phyloP scores from a whole-genome alignment of 2,113 vertebrate genomes.

The Ailurus styani region DNA sequence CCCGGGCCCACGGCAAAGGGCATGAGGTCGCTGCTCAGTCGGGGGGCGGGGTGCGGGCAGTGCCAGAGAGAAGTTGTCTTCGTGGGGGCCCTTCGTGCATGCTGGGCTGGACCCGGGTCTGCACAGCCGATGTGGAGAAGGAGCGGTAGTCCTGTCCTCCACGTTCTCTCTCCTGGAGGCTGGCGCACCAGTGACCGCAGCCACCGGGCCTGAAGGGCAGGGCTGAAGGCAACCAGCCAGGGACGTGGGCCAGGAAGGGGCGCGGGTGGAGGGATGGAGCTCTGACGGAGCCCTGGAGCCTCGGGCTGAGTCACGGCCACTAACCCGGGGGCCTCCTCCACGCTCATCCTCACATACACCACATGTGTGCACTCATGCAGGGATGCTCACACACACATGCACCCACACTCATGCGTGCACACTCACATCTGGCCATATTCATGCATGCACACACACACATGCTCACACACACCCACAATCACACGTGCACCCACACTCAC shows the following conservation, averaged over 20 bases:
- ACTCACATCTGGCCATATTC: no score
- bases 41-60: neutral
- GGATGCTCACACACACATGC: no score
- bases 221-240: neutral
- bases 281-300: neutral
- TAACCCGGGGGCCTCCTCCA: neutral
- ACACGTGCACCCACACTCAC: no score
- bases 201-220: neutral
- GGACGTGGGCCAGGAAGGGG: neutral
- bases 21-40: fast-evolving
- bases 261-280: no score
- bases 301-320: neutral
- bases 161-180: fast-evolving
- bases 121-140: fast-evolving
- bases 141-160: fast-evolving
- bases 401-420: no score
- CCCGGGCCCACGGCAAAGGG: fast-evolving
- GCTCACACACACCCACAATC: no score
- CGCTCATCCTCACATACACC: fast-evolving
- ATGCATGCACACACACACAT: no score
- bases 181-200: neutral
- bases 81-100: fast-evolving
- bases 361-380: neutral
- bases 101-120: neutral
- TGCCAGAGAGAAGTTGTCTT: neutral